These are phyloP conservation scores for Scomber colias DNA, from an alignment of 2,113 vertebrate genomes.

Conservation along the genomic window DNA sequence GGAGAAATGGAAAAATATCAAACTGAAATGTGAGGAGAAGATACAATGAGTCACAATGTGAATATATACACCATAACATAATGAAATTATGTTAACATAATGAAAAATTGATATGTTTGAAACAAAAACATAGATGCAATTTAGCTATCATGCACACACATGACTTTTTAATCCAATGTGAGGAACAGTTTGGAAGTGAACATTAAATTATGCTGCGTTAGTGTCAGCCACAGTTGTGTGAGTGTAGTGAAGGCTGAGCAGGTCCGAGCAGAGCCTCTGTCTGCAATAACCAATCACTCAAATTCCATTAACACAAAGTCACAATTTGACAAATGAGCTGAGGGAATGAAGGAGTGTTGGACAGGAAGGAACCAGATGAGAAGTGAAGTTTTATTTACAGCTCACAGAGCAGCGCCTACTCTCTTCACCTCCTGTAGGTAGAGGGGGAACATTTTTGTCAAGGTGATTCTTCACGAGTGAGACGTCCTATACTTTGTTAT, in stretches of 20 bases:
- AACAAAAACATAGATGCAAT: background rate
- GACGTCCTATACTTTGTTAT: slow-evolving; percentile 46
- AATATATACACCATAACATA: background rate
- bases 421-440: slow-evolving; percentile 8
- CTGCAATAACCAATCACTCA: slow-evolving; percentile 4
- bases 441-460: slow-evolving; percentile 18
- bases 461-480: slow-evolving; percentile 49
- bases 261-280: background rate
- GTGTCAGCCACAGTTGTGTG: no score
- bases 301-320: slow-evolving; percentile 10
- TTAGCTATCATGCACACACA: background rate
- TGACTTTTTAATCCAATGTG: background rate
- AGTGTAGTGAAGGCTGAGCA: background rate
- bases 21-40: no score
- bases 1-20: background rate
- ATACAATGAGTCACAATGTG: background rate
- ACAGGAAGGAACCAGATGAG: background rate
- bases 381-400: slow-evolving; percentile 50
- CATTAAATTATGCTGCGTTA: background rate
- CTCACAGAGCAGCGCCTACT: slow-evolving; percentile 2
- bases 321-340: slow-evolving; percentile 28
- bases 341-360: background rate
- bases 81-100: background rate
- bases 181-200: no score
- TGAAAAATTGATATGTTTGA: background rate